phyloP scores from a whole-genome alignment of 2,113 vertebrate genomes.

The Tachysurus fulvidraco region DNA sequence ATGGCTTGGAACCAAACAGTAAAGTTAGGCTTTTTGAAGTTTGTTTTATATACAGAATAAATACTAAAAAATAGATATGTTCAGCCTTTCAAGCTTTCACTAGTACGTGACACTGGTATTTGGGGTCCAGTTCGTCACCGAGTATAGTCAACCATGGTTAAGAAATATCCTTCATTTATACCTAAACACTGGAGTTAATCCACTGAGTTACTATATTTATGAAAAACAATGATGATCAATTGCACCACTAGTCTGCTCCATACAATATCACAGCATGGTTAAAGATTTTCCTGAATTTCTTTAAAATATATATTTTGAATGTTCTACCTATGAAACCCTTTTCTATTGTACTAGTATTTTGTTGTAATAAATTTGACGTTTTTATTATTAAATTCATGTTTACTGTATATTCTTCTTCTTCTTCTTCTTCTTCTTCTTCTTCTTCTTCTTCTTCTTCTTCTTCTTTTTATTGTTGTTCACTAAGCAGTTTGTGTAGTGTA shows the following conservation, averaged over 20 bases:
- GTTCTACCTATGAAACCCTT: neutral
- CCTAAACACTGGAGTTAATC: constrained; percentile 29
- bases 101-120: neutral
- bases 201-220: constrained; percentile 24
- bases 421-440: too few species aligned
- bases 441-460: too few species aligned
- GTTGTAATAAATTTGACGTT: constrained; percentile 27
- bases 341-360: constrained; percentile 35
- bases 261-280: neutral
- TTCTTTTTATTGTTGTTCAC: neutral
- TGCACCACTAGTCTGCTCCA: neutral
- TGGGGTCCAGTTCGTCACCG: neutral
- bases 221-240: constrained; percentile 48
- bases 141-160: neutral
- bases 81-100: neutral
- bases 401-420: too few species aligned
- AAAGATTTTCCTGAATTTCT: constrained; percentile 1
- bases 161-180: constrained; percentile 8
- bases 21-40: neutral
- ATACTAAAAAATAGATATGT: neutral
- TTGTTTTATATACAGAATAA: neutral
- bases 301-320: constrained; percentile 24
- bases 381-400: constrained; percentile 9
- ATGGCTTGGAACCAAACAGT: neutral
- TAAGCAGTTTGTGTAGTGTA: neutral